These are phyloP conservation scores for Gopherus flavomarginatus DNA, from an alignment of 2,113 vertebrate species.

Conservation along the genomic window DNA sequence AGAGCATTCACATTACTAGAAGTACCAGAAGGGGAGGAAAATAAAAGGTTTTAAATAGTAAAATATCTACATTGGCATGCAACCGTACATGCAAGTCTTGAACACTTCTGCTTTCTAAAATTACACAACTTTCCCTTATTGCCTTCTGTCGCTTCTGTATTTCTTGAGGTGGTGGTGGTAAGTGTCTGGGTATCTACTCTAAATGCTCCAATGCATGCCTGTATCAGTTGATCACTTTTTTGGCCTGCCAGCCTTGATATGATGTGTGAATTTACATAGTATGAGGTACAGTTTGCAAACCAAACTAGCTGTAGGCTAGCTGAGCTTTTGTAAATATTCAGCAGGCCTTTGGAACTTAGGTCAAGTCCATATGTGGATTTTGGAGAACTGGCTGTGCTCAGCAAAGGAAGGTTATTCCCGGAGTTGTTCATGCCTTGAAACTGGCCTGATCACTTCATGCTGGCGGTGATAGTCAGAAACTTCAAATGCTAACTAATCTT, in stretches of 20 bases:
- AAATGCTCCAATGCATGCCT: neutral
- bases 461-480: neutral
- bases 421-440: neutral
- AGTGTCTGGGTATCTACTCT: neutral
- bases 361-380: neutral
- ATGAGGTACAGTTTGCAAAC: neutral
- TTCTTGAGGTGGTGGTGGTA: neutral
- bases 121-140: neutral
- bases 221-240: neutral
- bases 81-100: neutral
- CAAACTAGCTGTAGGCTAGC: neutral
- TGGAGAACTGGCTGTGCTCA: neutral
- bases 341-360: neutral
- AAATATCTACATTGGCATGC: neutral
- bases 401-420: accelerated
- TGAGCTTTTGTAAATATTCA: accelerated
- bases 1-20: neutral
- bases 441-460: neutral
- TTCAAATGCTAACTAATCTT: neutral
- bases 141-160: neutral
- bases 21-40: no score
- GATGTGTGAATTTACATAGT: neutral
- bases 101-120: neutral
- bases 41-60: neutral
- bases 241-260: neutral